Evolutionary conservation across 2,113 vertebrate genomes (phyloP).

Genomic region (Nesogale talazaci): DNA sequence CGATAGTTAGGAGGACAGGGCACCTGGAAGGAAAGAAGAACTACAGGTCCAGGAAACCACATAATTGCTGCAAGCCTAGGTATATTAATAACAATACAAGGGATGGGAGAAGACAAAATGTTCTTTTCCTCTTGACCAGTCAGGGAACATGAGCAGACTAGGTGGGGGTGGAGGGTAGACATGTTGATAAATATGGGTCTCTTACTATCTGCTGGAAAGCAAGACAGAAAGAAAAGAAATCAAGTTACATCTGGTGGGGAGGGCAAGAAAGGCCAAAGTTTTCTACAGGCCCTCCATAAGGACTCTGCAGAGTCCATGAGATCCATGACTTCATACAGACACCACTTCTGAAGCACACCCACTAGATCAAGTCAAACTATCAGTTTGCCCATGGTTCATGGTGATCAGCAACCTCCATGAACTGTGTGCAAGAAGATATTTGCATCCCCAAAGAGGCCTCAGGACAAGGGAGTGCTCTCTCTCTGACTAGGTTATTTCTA

Average conservation of each 20-base stretch:
- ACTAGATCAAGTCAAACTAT: neutral
- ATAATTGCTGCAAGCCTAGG: neutral
- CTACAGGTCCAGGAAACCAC: neutral
- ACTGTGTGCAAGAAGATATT: neutral
- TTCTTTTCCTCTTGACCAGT: neutral
- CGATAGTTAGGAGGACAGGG: neutral
- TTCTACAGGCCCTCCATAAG: neutral
- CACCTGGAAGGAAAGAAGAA: neutral
- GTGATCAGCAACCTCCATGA: accelerated
- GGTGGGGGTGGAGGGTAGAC: neutral
- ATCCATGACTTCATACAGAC: neutral
- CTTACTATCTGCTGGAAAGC: neutral
- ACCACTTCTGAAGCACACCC: neutral
- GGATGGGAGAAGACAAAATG: neutral
- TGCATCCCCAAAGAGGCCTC: neutral
- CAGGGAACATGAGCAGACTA: neutral
- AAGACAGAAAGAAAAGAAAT: neutral
- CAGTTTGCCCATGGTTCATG: neutral
- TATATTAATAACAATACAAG: neutral
- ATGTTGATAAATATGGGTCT: neutral
- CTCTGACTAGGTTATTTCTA: neutral
- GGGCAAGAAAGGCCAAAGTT: neutral
- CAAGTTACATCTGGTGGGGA: neutral
- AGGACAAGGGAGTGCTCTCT: neutral
- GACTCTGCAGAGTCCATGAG: neutral